A percentile compares a stretch with the other conserved stretches of the same genome.
These are phyloP conservation scores for Acleris holmiana DNA, from an alignment of 2,888 invertebrate genomes.

Conservation along the genomic window DNA sequence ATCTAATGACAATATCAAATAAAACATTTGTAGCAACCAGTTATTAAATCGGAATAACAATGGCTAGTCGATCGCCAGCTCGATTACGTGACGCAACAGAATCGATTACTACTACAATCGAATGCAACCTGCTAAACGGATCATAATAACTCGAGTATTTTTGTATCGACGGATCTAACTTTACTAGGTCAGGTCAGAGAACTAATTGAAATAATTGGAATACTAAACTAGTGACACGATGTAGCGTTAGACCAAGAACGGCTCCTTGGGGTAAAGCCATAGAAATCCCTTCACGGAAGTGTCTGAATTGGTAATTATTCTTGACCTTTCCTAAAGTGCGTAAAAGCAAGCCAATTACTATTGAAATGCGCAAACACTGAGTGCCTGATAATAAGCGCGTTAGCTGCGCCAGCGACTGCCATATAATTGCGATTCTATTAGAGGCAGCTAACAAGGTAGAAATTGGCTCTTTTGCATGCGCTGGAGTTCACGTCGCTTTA, in stretches of 20 bases:
- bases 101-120: slow-evolving; percentile 25
- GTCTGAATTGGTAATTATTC: slow-evolving; percentile 2
- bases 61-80: slow-evolving; percentile 13
- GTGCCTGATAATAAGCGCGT: slow-evolving; percentile 20
- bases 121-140: slow-evolving; percentile 24
- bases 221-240: neutral
- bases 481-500: neutral
- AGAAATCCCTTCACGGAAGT: no score
- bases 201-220: neutral
- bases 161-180: slow-evolving; percentile 12
- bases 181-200: slow-evolving; percentile 9
- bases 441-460: slow-evolving; percentile 26
- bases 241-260: neutral
- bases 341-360: slow-evolving; percentile 33
- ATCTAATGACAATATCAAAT: neutral
- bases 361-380: slow-evolving; percentile 8
- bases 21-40: slow-evolving; percentile 16
- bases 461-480: slow-evolving; percentile 20
- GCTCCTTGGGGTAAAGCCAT: neutral
- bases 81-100: slow-evolving; percentile 28
- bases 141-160: slow-evolving; percentile 21
- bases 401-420: slow-evolving; percentile 8
- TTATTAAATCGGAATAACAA: slow-evolving; percentile 25
- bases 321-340: slow-evolving; percentile 32
- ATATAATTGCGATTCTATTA: slow-evolving; percentile 36